These are phyloP conservation scores for Phaethon lepturus DNA, from an alignment of 2,113 vertebrate genomes.

Conservation along the genomic window DNA sequence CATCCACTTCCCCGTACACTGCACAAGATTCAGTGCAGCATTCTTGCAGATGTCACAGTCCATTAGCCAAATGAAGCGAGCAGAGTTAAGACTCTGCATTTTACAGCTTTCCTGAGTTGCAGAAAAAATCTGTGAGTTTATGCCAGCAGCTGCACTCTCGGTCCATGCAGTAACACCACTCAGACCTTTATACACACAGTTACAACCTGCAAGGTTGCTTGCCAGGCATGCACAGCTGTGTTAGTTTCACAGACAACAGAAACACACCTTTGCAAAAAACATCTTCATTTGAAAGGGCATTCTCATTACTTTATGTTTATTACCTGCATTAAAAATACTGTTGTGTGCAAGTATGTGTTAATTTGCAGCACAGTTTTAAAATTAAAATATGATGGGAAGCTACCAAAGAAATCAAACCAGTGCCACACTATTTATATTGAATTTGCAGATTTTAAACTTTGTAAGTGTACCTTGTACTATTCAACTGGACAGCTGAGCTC, in stretches of 20 bases:
- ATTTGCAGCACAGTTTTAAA: not conserved
- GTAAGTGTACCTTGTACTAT: not conserved
- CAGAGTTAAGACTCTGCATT: not conserved
- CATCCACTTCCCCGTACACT: not conserved
- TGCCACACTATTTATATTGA: not conserved
- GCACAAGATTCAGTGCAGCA: not conserved
- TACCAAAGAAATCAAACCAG: not conserved
- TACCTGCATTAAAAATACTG: not conserved
- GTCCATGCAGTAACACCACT: not conserved
- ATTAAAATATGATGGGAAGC: not conserved
- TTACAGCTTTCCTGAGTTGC: not conserved
- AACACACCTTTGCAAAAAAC: not conserved
- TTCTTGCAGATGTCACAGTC: not conserved
- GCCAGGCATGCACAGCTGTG: not conserved
- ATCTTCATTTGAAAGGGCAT: not conserved
- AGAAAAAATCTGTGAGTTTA: not conserved
- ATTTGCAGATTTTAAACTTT: not conserved
- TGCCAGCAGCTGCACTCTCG: not conserved
- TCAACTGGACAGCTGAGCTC: not conserved
- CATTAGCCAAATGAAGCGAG: not conserved
- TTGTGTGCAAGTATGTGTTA: not conserved
- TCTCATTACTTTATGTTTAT: not conserved
- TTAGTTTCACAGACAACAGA: not conserved
- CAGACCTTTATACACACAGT: rapidly evolving
- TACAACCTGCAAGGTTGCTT: not conserved